phyloP scores from a whole-genome alignment of 2,113 vertebrate genomes.

The Calidris pugnax region DNA sequence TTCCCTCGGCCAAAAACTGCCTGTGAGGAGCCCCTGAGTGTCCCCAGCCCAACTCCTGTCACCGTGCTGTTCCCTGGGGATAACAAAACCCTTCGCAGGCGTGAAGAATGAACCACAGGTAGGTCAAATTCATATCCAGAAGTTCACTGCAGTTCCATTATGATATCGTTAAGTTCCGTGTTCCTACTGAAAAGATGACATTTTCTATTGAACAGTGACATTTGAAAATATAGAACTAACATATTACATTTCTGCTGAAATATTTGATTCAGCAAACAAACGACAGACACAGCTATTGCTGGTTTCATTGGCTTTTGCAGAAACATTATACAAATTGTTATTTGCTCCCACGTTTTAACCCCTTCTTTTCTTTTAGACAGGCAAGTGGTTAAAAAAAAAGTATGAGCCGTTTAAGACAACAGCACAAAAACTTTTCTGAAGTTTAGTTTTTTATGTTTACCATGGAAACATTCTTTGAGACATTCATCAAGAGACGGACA shows the following conservation, averaged over 20 bases:
- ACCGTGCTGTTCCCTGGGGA: not conserved
- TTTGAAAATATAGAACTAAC: slow-evolving; percentile 33
- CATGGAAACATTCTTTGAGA: not conserved
- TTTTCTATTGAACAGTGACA: slow-evolving; percentile 43
- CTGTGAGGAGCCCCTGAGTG: not conserved
- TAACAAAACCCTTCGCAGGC: not conserved
- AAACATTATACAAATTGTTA: not conserved
- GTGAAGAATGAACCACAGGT: not conserved
- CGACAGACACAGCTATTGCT: not conserved
- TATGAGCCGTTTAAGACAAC: not conserved
- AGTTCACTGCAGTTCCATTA: slow-evolving; percentile 36
- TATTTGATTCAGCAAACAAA: slow-evolving; percentile 8
- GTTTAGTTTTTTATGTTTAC: not conserved
- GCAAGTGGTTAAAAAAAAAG: not conserved
- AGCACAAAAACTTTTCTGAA: not conserved
- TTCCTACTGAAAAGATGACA: slow-evolving; percentile 28
- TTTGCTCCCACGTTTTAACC: not conserved
- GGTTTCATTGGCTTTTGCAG: not conserved
- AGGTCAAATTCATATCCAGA: slow-evolving; percentile 24
- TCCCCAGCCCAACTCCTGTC: not conserved
- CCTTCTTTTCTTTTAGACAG: not conserved
- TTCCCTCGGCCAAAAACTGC: not conserved
- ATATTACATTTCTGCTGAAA: not conserved
- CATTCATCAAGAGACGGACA: not conserved
- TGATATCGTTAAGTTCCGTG: not conserved